Evolutionary conservation across 53 echinoderm and acorn worm genomes (phyloP).

Genomic region (Holothuria leucospilota): DNA sequence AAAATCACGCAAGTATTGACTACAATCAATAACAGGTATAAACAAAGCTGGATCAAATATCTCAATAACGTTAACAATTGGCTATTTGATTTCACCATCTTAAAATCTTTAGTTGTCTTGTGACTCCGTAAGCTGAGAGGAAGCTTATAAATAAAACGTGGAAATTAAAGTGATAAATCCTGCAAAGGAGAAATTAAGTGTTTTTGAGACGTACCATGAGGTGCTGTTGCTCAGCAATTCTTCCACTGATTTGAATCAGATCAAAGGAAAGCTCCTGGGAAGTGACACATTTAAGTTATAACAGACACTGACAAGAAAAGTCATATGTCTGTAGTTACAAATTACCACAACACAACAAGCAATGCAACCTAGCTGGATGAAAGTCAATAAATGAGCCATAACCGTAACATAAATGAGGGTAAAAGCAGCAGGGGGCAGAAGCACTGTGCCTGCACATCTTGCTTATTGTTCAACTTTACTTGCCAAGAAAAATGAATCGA

Average conservation of each 20-base stretch:
- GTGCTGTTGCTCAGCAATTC: background rate
- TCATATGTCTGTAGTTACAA: slow-evolving; percentile 12
- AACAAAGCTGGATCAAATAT: slow-evolving; percentile 32
- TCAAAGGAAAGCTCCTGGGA: slow-evolving; percentile 13
- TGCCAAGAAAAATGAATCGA: too few species aligned
- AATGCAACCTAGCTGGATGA: too few species aligned
- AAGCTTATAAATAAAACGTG: slow-evolving; percentile 35
- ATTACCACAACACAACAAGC: background rate
- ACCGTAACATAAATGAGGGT: too few species aligned
- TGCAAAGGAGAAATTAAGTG: slow-evolving; percentile 27
- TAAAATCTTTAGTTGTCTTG: slow-evolving; percentile 33
- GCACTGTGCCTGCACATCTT: too few species aligned
- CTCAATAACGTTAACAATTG: slow-evolving; percentile 46
- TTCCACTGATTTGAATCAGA: slow-evolving; percentile 24
- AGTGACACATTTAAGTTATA: slow-evolving; percentile 37
- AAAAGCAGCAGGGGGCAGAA: too few species aligned
- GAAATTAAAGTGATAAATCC: slow-evolving; percentile 32
- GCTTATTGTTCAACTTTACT: too few species aligned
- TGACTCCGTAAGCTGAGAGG: slow-evolving; percentile 20
- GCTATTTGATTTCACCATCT: slow-evolving; percentile 40
- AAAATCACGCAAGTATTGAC: slow-evolving; percentile 21
- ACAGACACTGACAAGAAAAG: slow-evolving; percentile 12
- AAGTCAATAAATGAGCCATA: too few species aligned
- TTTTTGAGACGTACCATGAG: background rate
- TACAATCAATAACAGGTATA: slow-evolving; percentile 39